Base-by-base conservation (phyloP, 2,797 vertebrate genomes). In the Salarias fasciatus region DNA sequence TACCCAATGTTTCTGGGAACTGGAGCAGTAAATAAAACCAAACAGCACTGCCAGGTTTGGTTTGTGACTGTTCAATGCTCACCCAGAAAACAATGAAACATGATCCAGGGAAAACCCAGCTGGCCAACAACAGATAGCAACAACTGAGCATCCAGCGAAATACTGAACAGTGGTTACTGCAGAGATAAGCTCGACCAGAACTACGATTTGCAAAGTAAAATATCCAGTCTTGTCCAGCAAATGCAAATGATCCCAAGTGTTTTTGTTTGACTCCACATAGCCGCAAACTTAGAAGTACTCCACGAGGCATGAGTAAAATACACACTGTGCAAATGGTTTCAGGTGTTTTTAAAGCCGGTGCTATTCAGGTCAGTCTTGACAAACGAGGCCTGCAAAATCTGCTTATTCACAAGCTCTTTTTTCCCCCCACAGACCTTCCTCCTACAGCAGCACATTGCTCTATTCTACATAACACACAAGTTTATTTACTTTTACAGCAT, bases 281-380 rank as follows among this genome's bases (percentile, higher is more conserved):
- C n/a, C 36, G 7, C 5, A 53, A 9, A 1, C 4, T 37, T 11
- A 37, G 1, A 6, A 41, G 11, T 18, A 53, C 14, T 31, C n/a
- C 13, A 13, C 5, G 41, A 46, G 30, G 4, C 35, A 52, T 44
- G 24, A 33, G 5, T 12, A 40, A 42, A 62, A 50, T 10, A 37
- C 45, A 43, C 29, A 49, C n/a, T 15, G 13, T 60, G 13, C 15
- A 28, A 47, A 60, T n/a, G 14, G 11, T 56, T 36, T 59, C 47
- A 54, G 48, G 30, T 65, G 64, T 52, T 64, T 61, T 44, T 15
- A 55, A 6, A 53, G 52, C 55, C 66, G 63, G 59, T 76, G 63
- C 5, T 0, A 36, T 37, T 62, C 9, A 48, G 18, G 6, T 36
- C 45, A 73, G 48, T 12, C n/a, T 3, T 50, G 38, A 78, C 11